Conservation (phyloP, 2,797 vertebrate genomes). For the Adelosebastes latens region DNA sequence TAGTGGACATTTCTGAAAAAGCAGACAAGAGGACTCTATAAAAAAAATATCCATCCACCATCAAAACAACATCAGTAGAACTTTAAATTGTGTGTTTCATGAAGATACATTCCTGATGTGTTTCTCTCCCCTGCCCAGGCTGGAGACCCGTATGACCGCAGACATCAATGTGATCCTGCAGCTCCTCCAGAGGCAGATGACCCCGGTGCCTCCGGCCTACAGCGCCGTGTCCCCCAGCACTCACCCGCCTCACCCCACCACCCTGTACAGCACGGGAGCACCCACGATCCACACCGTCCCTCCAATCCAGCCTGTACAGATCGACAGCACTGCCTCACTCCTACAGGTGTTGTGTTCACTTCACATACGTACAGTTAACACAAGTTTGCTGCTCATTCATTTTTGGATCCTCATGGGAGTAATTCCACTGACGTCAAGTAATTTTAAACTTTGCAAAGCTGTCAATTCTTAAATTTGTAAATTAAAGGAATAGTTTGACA, state of each 20-base stretch:
- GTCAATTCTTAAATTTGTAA: background rate
- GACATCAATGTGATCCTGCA: conserved; percentile 95
- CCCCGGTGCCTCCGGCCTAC: conserved; percentile 89
- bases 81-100: background rate
- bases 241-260: conserved; percentile 67
- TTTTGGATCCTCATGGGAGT: background rate
- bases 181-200: conserved; percentile 92
- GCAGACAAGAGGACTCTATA: background rate
- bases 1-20: conserved; percentile 10
- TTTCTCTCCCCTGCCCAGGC: conserved; percentile 68
- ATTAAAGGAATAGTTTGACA: background rate
- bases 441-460: background rate
- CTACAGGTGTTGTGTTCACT: conserved; percentile 57
- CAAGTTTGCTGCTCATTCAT: background rate
- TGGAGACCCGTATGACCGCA: conserved; percentile 95
- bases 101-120: background rate
- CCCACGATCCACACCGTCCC: conserved; percentile 75
- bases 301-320: conserved; percentile 63
- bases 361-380: background rate
- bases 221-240: conserved; percentile 84
- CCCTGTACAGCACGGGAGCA: conserved; percentile 57
- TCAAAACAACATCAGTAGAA: background rate
- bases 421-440: background rate
- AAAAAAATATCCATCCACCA: background rate
- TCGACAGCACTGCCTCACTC: conserved; percentile 68